A percentile compares a stretch with the other conserved stretches of the same genome.
Conservation (phyloP, 1,140 invertebrate genomes). For the Aphelenchoides avenae region DNA sequence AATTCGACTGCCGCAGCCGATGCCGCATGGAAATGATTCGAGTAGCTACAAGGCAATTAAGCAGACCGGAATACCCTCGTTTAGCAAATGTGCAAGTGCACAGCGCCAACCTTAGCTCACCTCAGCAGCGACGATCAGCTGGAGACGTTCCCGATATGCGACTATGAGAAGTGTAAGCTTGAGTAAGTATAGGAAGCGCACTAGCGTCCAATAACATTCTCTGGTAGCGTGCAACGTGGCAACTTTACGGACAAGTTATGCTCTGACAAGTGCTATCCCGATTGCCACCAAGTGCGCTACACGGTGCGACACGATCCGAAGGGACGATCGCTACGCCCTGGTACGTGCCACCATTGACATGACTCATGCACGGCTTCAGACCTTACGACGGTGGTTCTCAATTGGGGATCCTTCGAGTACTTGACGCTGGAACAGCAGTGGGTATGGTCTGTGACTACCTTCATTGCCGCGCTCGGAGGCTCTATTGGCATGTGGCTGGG, state of each 20-base stretch:
- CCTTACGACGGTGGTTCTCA: slow-evolving; percentile 22
- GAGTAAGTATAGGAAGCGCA: slow-evolving; percentile 36
- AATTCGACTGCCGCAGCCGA: slow-evolving; percentile 50
- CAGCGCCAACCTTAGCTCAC: slow-evolving; percentile 41
- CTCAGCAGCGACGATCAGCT: slow-evolving; percentile 36
- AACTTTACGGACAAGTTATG: slow-evolving; percentile 45
- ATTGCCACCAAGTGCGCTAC: slow-evolving; percentile 47
- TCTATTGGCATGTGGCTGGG: slow-evolving; percentile 36
- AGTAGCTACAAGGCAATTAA: slow-evolving; percentile 14
- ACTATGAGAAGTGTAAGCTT: slow-evolving; percentile 46
- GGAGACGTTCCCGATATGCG: slow-evolving; percentile 44
- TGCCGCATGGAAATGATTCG: slow-evolving; percentile 55
- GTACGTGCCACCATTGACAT: background rate
- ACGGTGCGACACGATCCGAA: slow-evolving; percentile 18
- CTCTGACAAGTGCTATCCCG: slow-evolving; percentile 39
- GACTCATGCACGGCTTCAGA: slow-evolving; percentile 11
- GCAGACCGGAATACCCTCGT: slow-evolving; percentile 2
- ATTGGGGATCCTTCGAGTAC: slow-evolving; percentile 39
- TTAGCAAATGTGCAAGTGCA: slow-evolving; percentile 51
- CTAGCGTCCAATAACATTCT: slow-evolving; percentile 3
- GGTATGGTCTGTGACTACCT: slow-evolving; percentile 14
- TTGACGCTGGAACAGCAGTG: slow-evolving; percentile 26
- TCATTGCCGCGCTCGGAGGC: slow-evolving; percentile 32
- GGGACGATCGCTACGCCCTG: slow-evolving; percentile 7
- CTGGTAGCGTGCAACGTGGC: slow-evolving; percentile 27